Percentiles rank a stretch among this genome's conserved stretches.
Conservation (phyloP, 2,888 invertebrate species). For the Coleophora flavipennella region DNA sequence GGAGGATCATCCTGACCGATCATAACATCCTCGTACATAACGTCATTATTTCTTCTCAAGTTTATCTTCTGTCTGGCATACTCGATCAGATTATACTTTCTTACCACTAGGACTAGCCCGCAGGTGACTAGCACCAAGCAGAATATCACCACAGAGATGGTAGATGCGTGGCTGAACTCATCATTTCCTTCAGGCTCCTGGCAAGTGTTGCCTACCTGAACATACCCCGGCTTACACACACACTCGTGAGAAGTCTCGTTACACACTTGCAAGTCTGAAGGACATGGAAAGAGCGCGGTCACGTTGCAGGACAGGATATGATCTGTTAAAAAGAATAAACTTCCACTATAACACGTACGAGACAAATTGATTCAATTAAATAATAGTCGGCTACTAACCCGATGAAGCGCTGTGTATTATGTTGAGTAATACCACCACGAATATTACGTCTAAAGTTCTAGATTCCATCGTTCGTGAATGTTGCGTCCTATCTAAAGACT, state of each 20-base stretch:
- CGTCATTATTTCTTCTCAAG: conserved; percentile 48
- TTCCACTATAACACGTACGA: conserved; percentile 41
- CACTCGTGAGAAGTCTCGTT: conserved; percentile 34
- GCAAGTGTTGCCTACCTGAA: conserved; percentile 37
- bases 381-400: conserved; percentile 64
- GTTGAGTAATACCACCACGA: conserved; percentile 44
- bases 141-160: conserved; percentile 48
- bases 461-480: conserved; percentile 36
- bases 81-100: conserved; percentile 58
- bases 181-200: conserved; percentile 19
- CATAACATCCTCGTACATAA: conserved; percentile 71
- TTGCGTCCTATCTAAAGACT: conserved; percentile 20
- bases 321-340: conserved; percentile 67
- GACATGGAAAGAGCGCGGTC: conserved; percentile 35
- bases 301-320: conserved; percentile 61
- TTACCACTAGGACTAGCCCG: conserved; percentile 53
- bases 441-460: conserved; percentile 36
- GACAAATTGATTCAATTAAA: conserved; percentile 69
- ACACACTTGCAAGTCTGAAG: conserved; percentile 41
- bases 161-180: conserved; percentile 30
- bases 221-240: conserved; percentile 37
- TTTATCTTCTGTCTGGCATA: conserved; percentile 53
- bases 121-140: conserved; percentile 48
- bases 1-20: conserved; percentile 69
- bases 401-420: conserved; percentile 45